Conservation (phyloP, 2,113 vertebrate genomes). For the Arothron firmamentum region DNA sequence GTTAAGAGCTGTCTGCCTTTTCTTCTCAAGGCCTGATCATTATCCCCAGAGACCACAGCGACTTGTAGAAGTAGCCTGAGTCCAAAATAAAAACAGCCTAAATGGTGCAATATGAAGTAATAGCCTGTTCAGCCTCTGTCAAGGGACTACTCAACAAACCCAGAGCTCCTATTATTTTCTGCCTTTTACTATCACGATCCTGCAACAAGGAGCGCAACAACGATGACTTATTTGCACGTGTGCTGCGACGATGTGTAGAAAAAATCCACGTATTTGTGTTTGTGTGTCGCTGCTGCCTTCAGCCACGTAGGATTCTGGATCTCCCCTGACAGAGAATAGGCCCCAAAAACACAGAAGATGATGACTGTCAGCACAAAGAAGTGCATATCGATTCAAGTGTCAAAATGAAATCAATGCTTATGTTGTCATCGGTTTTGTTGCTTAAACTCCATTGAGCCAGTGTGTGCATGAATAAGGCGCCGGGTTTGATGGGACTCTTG, state of each 20-base stretch:
- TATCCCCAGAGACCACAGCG: slow-evolving; percentile 43
- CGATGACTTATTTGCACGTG: slow-evolving; percentile 10
- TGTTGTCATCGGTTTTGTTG: background rate
- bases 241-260: background rate
- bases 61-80: slow-evolving; percentile 51
- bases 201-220: slow-evolving; percentile 24
- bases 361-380: slow-evolving; percentile 7
- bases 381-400: slow-evolving; percentile 21
- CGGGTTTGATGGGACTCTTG: slow-evolving; percentile 26
- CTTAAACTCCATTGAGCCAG: background rate
- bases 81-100: slow-evolving; percentile 67
- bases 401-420: slow-evolving; percentile 23
- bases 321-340: slow-evolving; percentile 15
- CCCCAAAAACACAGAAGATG: slow-evolving; percentile 2
- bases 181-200: slow-evolving; percentile 7
- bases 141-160: slow-evolving; percentile 59
- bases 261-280: slow-evolving; percentile 5
- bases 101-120: slow-evolving; percentile 74
- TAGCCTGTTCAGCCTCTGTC: slow-evolving; percentile 59
- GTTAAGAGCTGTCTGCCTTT: slow-evolving; percentile 43
- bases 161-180: slow-evolving; percentile 28
- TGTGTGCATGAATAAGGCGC: slow-evolving; percentile 29
- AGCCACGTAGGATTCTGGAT: slow-evolving; percentile 17
- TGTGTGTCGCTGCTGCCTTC: slow-evolving; percentile 17
- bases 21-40: slow-evolving; percentile 42